phyloP scores from a whole-genome alignment of 1,140 invertebrate species.

The Anastrepha ludens region DNA sequence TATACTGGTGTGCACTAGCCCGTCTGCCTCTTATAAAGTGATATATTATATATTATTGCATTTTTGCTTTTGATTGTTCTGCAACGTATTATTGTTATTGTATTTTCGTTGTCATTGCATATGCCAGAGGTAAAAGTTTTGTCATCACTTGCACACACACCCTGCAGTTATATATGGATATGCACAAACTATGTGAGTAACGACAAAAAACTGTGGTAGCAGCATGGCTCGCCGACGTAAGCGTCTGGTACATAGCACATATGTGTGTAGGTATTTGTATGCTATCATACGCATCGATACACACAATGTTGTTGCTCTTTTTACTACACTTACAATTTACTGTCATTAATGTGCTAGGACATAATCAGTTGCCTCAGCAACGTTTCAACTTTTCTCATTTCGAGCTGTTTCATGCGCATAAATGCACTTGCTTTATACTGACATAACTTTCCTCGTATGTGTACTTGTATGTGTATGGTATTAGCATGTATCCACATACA shows the following conservation, averaged over 20 bases:
- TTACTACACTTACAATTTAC: background rate
- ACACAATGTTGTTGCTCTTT: background rate
- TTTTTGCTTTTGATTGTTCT: constrained; percentile 2
- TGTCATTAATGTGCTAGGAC: constrained; percentile 11
- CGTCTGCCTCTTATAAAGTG: constrained; percentile 1
- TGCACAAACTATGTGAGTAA: too few species aligned
- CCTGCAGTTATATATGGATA: background rate
- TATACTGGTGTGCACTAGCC: background rate
- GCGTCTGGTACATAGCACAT: background rate
- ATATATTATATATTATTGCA: constrained; percentile 42
- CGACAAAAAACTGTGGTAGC: too few species aligned
- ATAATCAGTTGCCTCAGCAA: constrained; percentile 31
- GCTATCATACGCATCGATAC: background rate
- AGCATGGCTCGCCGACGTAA: too few species aligned
- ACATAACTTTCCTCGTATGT: background rate
- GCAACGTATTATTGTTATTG: background rate
- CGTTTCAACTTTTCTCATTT: constrained; percentile 28
- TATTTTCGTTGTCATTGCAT: constrained; percentile 41
- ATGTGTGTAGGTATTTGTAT: background rate
- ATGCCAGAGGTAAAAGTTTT: constrained; percentile 40
- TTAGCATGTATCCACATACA: background rate
- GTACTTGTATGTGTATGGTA: background rate
- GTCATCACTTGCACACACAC: constrained; percentile 35
- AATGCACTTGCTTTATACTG: background rate
- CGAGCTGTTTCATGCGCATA: background rate